Base-by-base conservation (phyloP, 64 coral and sea anemone species). In the Cladopsammia gracilis region DNA sequence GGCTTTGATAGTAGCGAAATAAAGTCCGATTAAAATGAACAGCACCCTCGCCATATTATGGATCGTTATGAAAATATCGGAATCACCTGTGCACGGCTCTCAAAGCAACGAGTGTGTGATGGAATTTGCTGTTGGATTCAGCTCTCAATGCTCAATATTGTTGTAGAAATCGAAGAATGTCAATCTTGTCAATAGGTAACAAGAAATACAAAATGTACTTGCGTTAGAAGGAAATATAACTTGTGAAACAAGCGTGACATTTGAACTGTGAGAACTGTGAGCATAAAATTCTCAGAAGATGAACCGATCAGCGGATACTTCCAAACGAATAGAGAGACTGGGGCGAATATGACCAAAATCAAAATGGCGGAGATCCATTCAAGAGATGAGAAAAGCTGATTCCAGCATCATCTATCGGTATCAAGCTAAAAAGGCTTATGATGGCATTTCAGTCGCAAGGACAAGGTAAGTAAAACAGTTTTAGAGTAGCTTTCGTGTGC, bases 391-490 rank as follows among this genome's bases (percentile, higher is more conserved):
- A n/a, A n/a, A n/a, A n/a, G n/a, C n/a, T n/a, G n/a, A n/a, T n/a
- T n/a, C n/a, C n/a, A n/a, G n/a, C n/a, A n/a, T n/a, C n/a, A n/a
- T n/a, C n/a, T n/a, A n/a, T n/a, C n/a, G n/a, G n/a, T n/a, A n/a
- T n/a, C n/a, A n/a, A n/a, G n/a, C n/a, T n/a, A n/a, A n/a, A n/a
- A n/a, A n/a, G n/a, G 5, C 7, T 46, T 19, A 82, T 34, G 7
- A 96, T 96, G 95, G 91, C 95, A 81, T 96, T 96, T 81, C 95
- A 93, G 52, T 62, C 84, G 6, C 90, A 89, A 52, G 89, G 77
- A 22, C 94, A 92, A 96, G 89, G 94, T 92, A 74, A 26, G 25
- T 26, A 10, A 13, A 26, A 74, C 25, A 45, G 25, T 13, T 47
- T n/a, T 65, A 34, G 2, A 34, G 34, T 34, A 34, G 34, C 2